Percentiles rank a stretch among this genome's conserved stretches.
Evolutionary conservation across 2,113 vertebrate species (phyloP).

Genomic region (Stigmatopora nigra): DNA sequence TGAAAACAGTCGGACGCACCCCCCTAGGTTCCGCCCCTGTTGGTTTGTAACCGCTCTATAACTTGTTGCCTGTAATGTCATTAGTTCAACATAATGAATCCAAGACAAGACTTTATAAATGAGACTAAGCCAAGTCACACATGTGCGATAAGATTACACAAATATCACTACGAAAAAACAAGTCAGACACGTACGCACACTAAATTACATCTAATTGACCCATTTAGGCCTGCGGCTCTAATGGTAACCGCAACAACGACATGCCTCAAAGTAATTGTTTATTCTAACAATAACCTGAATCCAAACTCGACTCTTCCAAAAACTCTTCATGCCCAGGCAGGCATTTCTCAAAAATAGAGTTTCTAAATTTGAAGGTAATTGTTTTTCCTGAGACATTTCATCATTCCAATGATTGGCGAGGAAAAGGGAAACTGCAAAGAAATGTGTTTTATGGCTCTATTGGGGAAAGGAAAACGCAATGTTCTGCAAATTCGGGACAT

Average conservation of each 20-base stretch:
- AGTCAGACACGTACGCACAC: slow-evolving; percentile 4
- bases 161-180: not conserved
- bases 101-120: slow-evolving; percentile 5
- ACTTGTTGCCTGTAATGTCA: slow-evolving; percentile 43
- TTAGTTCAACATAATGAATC: slow-evolving; percentile 8
- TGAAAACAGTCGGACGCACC: too few species aligned
- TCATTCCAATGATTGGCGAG: slow-evolving; percentile 12
- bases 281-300: slow-evolving; percentile 8
- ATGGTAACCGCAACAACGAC: slow-evolving; percentile 23
- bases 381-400: slow-evolving; percentile 9
- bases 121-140: not conserved
- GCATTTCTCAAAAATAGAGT: slow-evolving; percentile 23
- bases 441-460: slow-evolving; percentile 17
- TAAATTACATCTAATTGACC: slow-evolving; percentile 12
- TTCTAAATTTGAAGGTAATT: slow-evolving; percentile 18
- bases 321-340: slow-evolving; percentile 19
- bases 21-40: too few species aligned
- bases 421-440: slow-evolving; percentile 12
- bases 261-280: slow-evolving; percentile 12
- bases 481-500: slow-evolving; percentile 4
- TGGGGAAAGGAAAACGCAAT: slow-evolving; percentile 16
- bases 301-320: slow-evolving; percentile 32
- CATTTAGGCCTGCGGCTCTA: slow-evolving; percentile 8
- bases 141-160: slow-evolving; percentile 3
- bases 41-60: slow-evolving; percentile 22